Conservation (phyloP, 2,797 vertebrate species). For the Parauchenoglanis ngamensis region DNA sequence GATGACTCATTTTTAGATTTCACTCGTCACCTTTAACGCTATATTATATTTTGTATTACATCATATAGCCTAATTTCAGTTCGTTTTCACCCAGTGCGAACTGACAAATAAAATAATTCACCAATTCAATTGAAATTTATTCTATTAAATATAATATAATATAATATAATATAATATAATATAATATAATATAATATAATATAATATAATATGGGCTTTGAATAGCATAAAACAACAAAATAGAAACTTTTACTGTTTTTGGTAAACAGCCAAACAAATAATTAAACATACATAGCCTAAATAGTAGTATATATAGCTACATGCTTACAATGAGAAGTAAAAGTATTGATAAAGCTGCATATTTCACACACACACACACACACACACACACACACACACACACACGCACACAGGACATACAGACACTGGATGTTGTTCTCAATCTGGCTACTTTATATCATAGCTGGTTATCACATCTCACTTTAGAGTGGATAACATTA, state of each 20-base stretch:
- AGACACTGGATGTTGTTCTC: not conserved
- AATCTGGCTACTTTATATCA: not conserved
- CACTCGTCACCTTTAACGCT: no score
- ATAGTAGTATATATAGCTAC: not conserved
- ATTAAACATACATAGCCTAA: not conserved
- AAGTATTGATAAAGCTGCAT: not conserved
- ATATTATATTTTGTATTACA: not conserved
- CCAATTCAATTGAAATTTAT: not conserved
- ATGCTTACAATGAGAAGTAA: not conserved
- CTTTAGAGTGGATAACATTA: constrained; percentile 16
- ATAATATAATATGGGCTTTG: not conserved
- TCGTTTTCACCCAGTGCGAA: not conserved
- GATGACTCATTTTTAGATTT: not conserved
- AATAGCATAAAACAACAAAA: not conserved
- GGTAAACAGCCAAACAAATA: not conserved
- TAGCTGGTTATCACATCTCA: constrained; percentile 25
- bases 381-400: not conserved
- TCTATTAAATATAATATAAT: not conserved
- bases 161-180: not conserved
- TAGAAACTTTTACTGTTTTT: not conserved
- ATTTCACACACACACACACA: not conserved
- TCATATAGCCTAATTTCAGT: not conserved
- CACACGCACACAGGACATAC: not conserved
- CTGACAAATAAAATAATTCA: not conserved
- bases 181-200: not conserved